Conservation (phyloP, 2,888 invertebrate species). For the Cryptops parisi region DNA sequence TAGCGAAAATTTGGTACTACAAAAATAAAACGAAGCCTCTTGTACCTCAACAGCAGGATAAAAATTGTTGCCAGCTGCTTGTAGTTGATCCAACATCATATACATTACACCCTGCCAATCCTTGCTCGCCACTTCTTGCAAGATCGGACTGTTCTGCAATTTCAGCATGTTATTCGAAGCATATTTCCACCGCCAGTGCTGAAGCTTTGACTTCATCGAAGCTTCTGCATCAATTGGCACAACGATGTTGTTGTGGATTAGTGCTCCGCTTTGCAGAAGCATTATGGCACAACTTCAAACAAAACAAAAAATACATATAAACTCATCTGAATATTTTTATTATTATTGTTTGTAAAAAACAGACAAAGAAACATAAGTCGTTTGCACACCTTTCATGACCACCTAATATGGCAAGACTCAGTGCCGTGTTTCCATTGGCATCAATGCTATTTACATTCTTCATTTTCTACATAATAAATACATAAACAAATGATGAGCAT, state of each 20-base stretch:
- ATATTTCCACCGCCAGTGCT: conserved; percentile 28
- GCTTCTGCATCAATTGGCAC: conserved; percentile 12
- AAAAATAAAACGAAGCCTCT: background rate
- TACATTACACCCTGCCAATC: conserved; percentile 37
- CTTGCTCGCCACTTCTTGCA: conserved; percentile 29
- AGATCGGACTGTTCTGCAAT: conserved; percentile 18
- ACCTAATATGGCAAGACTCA: conserved; percentile 33
- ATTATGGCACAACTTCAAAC: conserved; percentile 31
- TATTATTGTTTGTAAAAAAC: background rate
- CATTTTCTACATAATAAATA: conserved; percentile 19
- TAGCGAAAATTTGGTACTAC: background rate
- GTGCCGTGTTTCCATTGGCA: conserved; percentile 34
- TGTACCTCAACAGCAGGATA: conserved; percentile 30
- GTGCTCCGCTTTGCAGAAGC: conserved; percentile 31
- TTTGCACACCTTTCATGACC: conserved; percentile 32
- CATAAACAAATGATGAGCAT: conserved; percentile 16
- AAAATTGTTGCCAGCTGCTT: conserved; percentile 28
- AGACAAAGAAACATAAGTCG: background rate
- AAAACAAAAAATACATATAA: conserved; percentile 4
- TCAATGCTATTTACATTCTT: conserved; percentile 29
- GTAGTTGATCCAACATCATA: conserved; percentile 33
- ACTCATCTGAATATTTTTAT: background rate
- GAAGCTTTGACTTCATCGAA: conserved; percentile 20
- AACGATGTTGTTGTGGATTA: conserved; percentile 26
- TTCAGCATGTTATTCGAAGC: conserved; percentile 19